Percentiles rank a stretch among this genome's conserved stretches.
These are phyloP conservation scores for Phoenoteleia sp. DNA, from an alignment of 2,888 invertebrate species.

Conservation along the genomic window DNA sequence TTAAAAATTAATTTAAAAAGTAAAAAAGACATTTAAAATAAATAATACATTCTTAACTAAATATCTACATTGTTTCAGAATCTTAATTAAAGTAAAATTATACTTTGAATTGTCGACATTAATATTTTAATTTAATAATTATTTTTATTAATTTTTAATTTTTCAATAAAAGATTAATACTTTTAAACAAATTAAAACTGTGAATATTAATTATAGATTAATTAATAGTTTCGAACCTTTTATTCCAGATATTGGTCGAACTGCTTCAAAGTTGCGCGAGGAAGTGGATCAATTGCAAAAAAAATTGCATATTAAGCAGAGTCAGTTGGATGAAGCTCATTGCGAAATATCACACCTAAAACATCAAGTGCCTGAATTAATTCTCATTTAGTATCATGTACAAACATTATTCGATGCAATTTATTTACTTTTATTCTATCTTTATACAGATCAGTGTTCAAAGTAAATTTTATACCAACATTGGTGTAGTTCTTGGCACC, in stretches of 20 bases:
- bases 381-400: neutral
- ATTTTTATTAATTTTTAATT: no score
- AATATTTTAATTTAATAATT: no score
- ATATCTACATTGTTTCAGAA: no score
- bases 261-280: neutral
- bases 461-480: constrained; percentile 84
- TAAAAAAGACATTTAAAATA: no score
- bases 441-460: constrained; percentile 80
- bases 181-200: no score
- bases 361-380: constrained; percentile 73
- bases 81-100: no score
- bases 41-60: no score
- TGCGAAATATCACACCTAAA: constrained; percentile 78
- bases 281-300: constrained; percentile 68
- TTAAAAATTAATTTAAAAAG: no score
- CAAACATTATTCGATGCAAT: constrained; percentile 48
- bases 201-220: no score
- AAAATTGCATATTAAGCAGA: constrained; percentile 73
- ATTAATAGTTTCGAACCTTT: neutral
- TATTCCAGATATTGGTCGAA: constrained; percentile 1
- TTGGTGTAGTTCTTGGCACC: constrained; percentile 85
- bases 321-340: constrained; percentile 65
- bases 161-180: no score
- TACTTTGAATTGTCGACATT: no score
- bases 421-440: constrained; percentile 45